phyloP scores from a whole-genome alignment of 2,113 vertebrate genomes.

The Scomber colias region DNA sequence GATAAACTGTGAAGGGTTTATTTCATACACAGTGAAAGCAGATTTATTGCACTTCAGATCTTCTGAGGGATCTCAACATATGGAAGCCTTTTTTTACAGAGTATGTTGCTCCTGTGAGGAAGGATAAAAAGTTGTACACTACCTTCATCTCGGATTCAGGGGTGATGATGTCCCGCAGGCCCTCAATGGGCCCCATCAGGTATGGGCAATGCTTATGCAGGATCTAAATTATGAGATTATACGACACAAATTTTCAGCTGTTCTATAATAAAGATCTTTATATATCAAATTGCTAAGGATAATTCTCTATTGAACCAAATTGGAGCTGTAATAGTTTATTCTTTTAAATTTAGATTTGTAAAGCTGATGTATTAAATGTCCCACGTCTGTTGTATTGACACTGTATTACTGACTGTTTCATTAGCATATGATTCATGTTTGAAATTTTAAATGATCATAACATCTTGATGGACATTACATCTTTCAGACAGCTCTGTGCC shows the following conservation, averaged over 20 bases:
- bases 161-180: slow-evolving; percentile 85
- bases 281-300: background rate
- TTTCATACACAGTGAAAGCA: background rate
- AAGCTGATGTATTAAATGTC: background rate
- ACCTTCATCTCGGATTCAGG: slow-evolving; percentile 94
- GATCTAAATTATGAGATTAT: slow-evolving; percentile 78
- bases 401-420: background rate
- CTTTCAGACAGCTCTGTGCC: slow-evolving; percentile 89
- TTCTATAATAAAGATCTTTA: background rate
- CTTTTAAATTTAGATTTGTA: background rate
- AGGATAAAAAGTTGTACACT: slow-evolving; percentile 19
- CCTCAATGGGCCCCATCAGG: slow-evolving; percentile 89
- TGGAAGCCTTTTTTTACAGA: background rate
- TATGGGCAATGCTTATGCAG: slow-evolving; percentile 90
- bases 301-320: background rate
- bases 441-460: background rate
- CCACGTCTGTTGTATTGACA: accelerated
- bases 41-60: background rate
- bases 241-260: background rate
- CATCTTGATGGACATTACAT: slow-evolving; percentile 79
- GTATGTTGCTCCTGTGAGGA: background rate
- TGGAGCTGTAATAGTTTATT: background rate
- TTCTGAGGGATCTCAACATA: slow-evolving; percentile 1
- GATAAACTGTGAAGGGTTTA: slow-evolving; percentile 33
- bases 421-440: background rate